These are phyloP conservation scores for Musca domestica DNA, from an alignment of 1,140 invertebrate genomes.

Conservation along the genomic window DNA sequence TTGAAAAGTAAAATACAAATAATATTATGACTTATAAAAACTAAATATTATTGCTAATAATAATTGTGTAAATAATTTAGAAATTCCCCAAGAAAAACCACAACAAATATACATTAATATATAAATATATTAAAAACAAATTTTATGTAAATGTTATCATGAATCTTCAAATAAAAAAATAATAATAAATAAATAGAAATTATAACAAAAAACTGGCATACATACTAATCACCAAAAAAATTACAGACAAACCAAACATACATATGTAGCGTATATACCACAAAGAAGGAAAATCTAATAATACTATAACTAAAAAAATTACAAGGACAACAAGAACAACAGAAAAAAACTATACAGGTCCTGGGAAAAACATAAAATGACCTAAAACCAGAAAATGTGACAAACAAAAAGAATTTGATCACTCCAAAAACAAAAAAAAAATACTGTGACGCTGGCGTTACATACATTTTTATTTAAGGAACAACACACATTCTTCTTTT, in stretches of 20 bases:
- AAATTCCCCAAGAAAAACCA: background rate
- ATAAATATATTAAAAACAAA: constrained; percentile 7
- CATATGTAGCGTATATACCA: background rate
- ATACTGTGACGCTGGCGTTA: constrained; percentile 30
- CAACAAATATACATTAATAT: background rate
- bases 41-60: background rate
- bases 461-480: constrained; percentile 14
- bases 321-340: background rate
- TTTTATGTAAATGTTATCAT: constrained; percentile 16
- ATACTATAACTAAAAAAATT: background rate
- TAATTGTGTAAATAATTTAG: constrained; percentile 14
- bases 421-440: constrained; percentile 13
- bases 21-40: no score
- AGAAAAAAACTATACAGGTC: constrained; percentile 1
- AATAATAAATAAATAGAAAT: no score
- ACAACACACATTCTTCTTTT: no score
- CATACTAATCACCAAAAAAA: background rate
- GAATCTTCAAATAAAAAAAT: background rate
- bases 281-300: background rate
- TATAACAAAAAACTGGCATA: background rate
- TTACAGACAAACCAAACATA: background rate
- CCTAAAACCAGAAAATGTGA: no score
- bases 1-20: background rate
- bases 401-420: no score
- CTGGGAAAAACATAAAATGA: constrained; percentile 9